These are phyloP conservation scores for Cremastobaeus sp. DNA, from an alignment of 2,888 invertebrate species.

Conservation along the genomic window DNA sequence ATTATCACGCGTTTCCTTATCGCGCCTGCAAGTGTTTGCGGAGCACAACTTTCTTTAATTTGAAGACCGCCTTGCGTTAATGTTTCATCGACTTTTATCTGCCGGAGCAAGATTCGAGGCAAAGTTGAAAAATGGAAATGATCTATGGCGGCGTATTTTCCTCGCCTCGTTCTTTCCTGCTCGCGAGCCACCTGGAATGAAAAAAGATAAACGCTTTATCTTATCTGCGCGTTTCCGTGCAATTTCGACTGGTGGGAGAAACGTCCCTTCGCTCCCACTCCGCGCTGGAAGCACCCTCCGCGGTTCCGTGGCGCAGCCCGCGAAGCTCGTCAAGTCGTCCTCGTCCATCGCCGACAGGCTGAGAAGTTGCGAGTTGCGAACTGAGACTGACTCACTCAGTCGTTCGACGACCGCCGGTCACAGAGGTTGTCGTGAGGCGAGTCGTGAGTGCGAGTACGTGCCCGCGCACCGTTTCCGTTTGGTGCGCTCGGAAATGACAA, in stretches of 20 bases:
- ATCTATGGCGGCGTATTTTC: too few relatives aligned
- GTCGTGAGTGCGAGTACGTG: slow-evolving; percentile 6
- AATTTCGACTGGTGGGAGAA: slow-evolving; percentile 27
- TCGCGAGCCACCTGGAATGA: slow-evolving; percentile 9
- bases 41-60: too few relatives aligned
- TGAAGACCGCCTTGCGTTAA: too few relatives aligned
- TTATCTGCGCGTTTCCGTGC: slow-evolving; percentile 20
- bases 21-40: too few relatives aligned
- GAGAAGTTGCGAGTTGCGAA: too few relatives aligned
- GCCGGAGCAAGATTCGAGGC: too few relatives aligned
- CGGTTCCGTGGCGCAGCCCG: background rate
- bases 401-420: slow-evolving; percentile 42
- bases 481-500: slow-evolving; percentile 41
- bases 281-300: slow-evolving; percentile 27
- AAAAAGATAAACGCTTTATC: slow-evolving; percentile 25
- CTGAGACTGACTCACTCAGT: too few relatives aligned
- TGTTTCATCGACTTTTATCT: too few relatives aligned
- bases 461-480: slow-evolving; percentile 10
- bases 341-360: too few relatives aligned
- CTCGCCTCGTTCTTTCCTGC: too few relatives aligned
- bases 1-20: too few relatives aligned
- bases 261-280: slow-evolving; percentile 44
- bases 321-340: slow-evolving; percentile 48
- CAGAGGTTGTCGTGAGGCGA: slow-evolving; percentile 17
- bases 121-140: too few relatives aligned